A percentile compares a stretch with the other conserved stretches of the same genome.
phyloP scores from a whole-genome alignment of 2,797 vertebrate genomes.

The Danionella dracula region DNA sequence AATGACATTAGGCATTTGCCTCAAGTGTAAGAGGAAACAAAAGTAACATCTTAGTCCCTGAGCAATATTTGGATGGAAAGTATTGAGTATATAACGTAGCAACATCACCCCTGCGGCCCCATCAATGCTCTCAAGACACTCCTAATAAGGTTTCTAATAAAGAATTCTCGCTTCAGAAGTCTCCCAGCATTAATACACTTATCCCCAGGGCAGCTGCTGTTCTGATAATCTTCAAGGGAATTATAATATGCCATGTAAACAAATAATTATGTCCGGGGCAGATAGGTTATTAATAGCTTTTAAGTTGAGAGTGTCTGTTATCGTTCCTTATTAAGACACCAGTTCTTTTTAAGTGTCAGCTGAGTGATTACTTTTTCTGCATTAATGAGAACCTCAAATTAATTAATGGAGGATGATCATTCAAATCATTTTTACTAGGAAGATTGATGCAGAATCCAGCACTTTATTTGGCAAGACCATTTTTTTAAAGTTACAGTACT shows the following conservation, averaged over 20 bases:
- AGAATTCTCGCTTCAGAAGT: neutral
- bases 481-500: no score
- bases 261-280: neutral
- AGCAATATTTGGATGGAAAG: conserved; percentile 34
- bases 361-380: neutral
- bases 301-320: conserved; percentile 10
- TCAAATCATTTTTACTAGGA: no score
- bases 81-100: conserved; percentile 28
- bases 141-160: conserved; percentile 8
- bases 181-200: neutral
- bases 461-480: no score
- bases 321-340: conserved; percentile 8
- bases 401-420: conserved; percentile 8
- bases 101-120: neutral
- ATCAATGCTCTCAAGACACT: conserved; percentile 15
- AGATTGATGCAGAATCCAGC: no score
- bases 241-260: conserved; percentile 12
- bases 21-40: conserved; percentile 25
- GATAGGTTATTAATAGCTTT: neutral
- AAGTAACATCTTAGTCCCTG: conserved; percentile 39
- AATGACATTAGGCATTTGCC: conserved; percentile 40
- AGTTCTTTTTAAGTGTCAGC: neutral
- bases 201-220: neutral
- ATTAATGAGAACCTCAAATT: conserved; percentile 1
- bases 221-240: neutral